Evolutionary conservation across 1,140 invertebrate species (phyloP).

Genomic region (Helicoverpa armigera): DNA sequence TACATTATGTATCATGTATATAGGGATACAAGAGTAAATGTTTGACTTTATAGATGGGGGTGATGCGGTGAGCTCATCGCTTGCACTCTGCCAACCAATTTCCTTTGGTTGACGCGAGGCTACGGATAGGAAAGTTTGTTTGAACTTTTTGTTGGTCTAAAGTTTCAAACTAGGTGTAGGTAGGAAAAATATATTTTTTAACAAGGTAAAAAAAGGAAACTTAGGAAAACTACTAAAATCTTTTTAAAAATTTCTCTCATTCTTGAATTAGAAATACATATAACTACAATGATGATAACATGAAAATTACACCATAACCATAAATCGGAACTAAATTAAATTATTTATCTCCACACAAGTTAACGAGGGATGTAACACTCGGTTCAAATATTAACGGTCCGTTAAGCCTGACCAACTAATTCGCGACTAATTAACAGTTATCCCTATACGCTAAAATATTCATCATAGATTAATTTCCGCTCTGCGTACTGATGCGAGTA

Average conservation of each 20-base stretch:
- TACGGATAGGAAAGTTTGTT: background rate
- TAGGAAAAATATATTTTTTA: no score
- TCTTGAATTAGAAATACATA: no score
- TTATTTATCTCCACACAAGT: background rate
- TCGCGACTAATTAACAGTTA: background rate
- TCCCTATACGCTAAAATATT: constrained; percentile 3
- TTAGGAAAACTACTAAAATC: no score
- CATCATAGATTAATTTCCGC: constrained; percentile 7
- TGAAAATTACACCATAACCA: background rate
- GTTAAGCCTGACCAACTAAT: background rate
- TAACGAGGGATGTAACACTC: background rate
- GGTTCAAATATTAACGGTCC: background rate
- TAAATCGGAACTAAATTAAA: no score
- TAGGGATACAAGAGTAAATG: background rate
- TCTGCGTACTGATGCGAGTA: background rate
- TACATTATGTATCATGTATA: background rate
- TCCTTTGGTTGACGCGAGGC: constrained; percentile 12
- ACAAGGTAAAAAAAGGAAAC: no score
- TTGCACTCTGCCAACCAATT: constrained; percentile 1
- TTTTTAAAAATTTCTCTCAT: no score
- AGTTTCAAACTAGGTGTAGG: no score
- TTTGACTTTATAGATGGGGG: constrained; percentile 9
- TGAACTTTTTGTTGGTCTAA: background rate
- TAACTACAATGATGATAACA: no score
- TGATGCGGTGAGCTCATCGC: background rate